Evolutionary conservation across 2,113 vertebrate species (phyloP).

Genomic region (Paraplagusia blochii): DNA sequence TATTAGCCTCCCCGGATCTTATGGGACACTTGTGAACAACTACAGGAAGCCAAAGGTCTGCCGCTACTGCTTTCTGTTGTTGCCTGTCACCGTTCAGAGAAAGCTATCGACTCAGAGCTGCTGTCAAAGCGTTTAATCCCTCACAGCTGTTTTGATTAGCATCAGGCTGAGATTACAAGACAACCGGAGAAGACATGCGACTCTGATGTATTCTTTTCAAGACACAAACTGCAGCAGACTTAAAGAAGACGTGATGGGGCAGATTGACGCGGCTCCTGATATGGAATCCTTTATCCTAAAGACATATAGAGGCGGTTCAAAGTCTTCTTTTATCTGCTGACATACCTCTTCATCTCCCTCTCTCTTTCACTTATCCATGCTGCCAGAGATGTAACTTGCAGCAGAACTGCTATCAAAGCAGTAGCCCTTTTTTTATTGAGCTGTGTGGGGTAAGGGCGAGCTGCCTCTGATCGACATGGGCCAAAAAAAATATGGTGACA

Average conservation of each 20-base stretch:
- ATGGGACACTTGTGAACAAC: slow-evolving; percentile 53
- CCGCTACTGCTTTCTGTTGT: slow-evolving; percentile 28
- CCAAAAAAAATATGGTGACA: slow-evolving; percentile 25
- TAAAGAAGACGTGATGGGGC: slow-evolving; percentile 46
- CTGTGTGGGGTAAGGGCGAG: slow-evolving; percentile 22
- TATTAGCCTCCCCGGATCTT: slow-evolving; percentile 57
- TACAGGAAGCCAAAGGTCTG: slow-evolving; percentile 41
- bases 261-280: slow-evolving; percentile 59
- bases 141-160: slow-evolving; percentile 46
- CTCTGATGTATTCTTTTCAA: slow-evolving; percentile 2
- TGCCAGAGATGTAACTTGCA: slow-evolving; percentile 58
- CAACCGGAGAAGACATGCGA: slow-evolving; percentile 33
- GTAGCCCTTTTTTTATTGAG: slow-evolving; percentile 49
- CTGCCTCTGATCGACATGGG: slow-evolving; percentile 49
- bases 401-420: slow-evolving; percentile 66
- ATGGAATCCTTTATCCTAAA: slow-evolving; percentile 61
- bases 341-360: slow-evolving; percentile 54
- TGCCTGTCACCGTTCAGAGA: slow-evolving; percentile 20
- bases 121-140: slow-evolving; percentile 38
- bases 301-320: slow-evolving; percentile 60
- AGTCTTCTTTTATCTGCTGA: slow-evolving; percentile 67
- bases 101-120: slow-evolving; percentile 38
- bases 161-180: slow-evolving; percentile 53
- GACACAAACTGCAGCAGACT: slow-evolving; percentile 22
- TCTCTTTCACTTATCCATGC: slow-evolving; percentile 56